A percentile compares a stretch with the other conserved stretches of the same genome.
Evolutionary conservation across 2,888 invertebrate genomes (phyloP).

Genomic region (Dasypogon diadema): DNA sequence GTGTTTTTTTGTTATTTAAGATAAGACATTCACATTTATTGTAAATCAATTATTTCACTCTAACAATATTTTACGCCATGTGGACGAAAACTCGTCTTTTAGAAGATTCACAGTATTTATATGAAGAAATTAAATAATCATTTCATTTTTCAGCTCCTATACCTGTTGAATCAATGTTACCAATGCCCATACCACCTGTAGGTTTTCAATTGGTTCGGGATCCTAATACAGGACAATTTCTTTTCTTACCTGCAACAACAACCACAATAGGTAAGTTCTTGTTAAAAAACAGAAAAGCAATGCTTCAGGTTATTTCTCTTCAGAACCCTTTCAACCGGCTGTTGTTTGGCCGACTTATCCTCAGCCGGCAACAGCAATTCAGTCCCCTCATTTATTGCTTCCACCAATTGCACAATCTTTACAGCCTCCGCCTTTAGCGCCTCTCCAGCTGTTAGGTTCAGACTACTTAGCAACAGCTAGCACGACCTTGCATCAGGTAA

Average conservation of each 20-base stretch:
- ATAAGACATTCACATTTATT: no score
- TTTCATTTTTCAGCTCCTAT: constrained; percentile 73
- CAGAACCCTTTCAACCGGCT: constrained; percentile 78
- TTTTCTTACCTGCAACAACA: constrained; percentile 81
- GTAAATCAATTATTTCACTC: no score
- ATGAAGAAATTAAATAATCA: no score
- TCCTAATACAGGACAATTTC: constrained; percentile 84
- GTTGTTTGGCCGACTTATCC: constrained; percentile 81
- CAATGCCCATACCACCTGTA: constrained; percentile 79
- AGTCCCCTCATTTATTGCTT: constrained; percentile 57
- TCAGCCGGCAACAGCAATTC: constrained; percentile 67
- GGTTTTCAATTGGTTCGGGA: constrained; percentile 90
- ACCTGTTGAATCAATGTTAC: constrained; percentile 81
- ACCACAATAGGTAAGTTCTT: constrained; percentile 69
- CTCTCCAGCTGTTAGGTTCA: constrained; percentile 74
- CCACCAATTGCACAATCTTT: constrained; percentile 59
- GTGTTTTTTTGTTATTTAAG: no score
- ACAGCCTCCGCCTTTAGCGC: constrained; percentile 72
- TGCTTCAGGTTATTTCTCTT: constrained; percentile 37
- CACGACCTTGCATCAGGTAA: constrained; percentile 72
- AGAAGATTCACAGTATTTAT: no score
- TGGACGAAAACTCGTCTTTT: no score
- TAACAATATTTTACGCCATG: no score
- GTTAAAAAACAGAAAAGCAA: background rate
- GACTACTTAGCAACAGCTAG: constrained; percentile 74